A percentile compares a stretch with the other conserved stretches of the same genome.
These are phyloP conservation scores for Drosophila rellima DNA, from an alignment of 2,888 invertebrate genomes.

Conservation along the genomic window DNA sequence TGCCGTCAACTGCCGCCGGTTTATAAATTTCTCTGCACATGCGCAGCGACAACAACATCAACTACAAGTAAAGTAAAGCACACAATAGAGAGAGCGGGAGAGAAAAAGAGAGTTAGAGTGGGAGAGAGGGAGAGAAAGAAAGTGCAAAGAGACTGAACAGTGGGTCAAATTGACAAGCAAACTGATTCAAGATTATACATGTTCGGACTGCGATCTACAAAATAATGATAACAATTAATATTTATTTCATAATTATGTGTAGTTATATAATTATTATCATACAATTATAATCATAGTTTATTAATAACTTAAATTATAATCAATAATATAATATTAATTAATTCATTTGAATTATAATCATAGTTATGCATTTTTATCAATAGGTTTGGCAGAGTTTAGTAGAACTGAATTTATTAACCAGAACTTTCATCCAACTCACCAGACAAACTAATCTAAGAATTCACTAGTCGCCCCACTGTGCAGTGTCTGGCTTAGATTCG, in stretches of 20 bases:
- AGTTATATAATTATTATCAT: no score
- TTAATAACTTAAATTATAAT: no score
- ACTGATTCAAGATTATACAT: background rate
- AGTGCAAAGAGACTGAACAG: conserved; percentile 4
- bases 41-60: conserved; percentile 13
- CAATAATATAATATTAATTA: no score
- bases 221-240: no score
- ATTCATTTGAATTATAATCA: no score
- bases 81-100: background rate
- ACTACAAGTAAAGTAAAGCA: background rate
- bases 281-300: no score
- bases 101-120: background rate
- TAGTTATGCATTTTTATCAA: no score
- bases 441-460: background rate
- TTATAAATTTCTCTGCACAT: conserved; percentile 53
- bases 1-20: conserved; percentile 50
- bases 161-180: background rate
- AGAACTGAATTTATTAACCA: no score
- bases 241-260: no score
- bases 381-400: no score
- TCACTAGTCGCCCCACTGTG: conserved; percentile 12
- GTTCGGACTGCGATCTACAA: no score
- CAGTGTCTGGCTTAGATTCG: conserved; percentile 5
- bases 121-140: background rate
- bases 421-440: no score